phyloP scores from a whole-genome alignment of 2,113 vertebrate genomes.

The Ranitomeya imitator region DNA sequence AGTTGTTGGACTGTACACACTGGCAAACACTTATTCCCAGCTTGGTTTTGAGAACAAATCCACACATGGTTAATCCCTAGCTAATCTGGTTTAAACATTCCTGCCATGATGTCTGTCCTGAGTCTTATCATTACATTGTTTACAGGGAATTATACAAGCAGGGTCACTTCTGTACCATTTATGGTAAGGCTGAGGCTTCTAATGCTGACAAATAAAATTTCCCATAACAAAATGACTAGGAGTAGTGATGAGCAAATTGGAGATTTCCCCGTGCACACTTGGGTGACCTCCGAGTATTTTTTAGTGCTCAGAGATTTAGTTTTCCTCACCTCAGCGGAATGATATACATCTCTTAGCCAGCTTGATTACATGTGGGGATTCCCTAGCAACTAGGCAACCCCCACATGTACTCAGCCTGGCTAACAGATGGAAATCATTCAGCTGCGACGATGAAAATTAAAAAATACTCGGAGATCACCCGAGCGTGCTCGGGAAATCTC shows the following conservation, averaged over 20 bases:
- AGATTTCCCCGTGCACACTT: too few relatives aligned
- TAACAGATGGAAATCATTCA: too few relatives aligned
- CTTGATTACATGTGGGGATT: too few relatives aligned
- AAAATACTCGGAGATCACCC: too few relatives aligned
- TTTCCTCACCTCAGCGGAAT: too few relatives aligned
- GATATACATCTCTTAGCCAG: too few relatives aligned
- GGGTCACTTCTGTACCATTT: background rate
- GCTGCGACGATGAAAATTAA: too few relatives aligned
- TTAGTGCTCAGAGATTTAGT: too few relatives aligned
- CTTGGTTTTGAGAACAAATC: constrained; percentile 29
- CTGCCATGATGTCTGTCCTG: background rate
- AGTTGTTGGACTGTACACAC: constrained; percentile 16
- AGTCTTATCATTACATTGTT: background rate
- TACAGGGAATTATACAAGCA: background rate
- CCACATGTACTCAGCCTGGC: too few relatives aligned
- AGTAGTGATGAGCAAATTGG: background rate
- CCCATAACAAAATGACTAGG: background rate
- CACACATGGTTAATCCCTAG: constrained; percentile 22
- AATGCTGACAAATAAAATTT: background rate
- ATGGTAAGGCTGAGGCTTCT: background rate
- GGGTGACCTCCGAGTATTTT: too few relatives aligned
- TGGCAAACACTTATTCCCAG: constrained; percentile 22
- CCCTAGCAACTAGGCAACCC: too few relatives aligned
- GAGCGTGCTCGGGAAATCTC: too few relatives aligned
- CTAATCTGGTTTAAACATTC: constrained; percentile 33